phyloP scores from a whole-genome alignment of 2,888 invertebrate species.

The Flexamia atlantica region DNA sequence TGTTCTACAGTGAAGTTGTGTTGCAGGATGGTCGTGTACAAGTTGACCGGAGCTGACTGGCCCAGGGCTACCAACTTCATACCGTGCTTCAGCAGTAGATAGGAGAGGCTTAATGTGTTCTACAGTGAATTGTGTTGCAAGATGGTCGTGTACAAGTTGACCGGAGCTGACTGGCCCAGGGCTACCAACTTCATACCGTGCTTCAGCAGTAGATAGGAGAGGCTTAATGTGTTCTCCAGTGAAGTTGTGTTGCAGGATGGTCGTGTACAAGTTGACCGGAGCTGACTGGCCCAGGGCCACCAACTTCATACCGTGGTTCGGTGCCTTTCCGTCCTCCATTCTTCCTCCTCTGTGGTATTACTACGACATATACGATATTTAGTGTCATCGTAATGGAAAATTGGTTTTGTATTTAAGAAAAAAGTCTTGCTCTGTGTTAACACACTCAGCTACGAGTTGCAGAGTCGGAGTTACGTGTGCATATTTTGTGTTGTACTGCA shows the following conservation, averaged over 20 bases:
- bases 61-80: slow-evolving; percentile 21
- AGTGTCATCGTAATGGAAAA: neutral
- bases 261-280: neutral
- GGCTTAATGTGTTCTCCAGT: neutral
- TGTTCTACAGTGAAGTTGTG: no score
- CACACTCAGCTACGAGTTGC: no score
- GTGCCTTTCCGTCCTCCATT: slow-evolving; percentile 6
- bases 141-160: no score
- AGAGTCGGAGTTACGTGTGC: no score
- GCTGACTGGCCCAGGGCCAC: slow-evolving; percentile 20
- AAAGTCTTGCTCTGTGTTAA: no score
- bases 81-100: neutral
- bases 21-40: neutral
- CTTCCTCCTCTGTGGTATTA: neutral
- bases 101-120: no score
- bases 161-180: no score
- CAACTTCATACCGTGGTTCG: slow-evolving; percentile 36
- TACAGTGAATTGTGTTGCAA: no score
- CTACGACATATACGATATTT: slow-evolving; percentile 17
- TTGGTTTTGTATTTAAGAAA: no score
- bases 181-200: no score
- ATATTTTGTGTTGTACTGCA: no score
- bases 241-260: slow-evolving; percentile 6
- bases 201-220: no score
- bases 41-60: neutral